A percentile compares a stretch with the other conserved stretches of the same genome.
Evolutionary conservation across 2,888 invertebrate species (phyloP).

Genomic region (Metacarcinus magister): DNA sequence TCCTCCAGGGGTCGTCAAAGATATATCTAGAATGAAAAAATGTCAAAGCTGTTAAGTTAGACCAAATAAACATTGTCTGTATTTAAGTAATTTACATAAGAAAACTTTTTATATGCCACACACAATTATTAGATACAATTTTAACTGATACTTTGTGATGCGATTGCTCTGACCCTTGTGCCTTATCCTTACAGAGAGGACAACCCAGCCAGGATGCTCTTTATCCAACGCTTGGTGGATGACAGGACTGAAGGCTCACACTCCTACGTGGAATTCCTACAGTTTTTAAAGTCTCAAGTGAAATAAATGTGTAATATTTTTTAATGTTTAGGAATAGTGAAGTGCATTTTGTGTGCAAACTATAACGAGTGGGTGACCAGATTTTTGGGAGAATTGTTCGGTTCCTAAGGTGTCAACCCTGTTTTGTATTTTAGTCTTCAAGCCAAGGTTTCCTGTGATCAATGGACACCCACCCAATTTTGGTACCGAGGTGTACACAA

Average conservation of each 20-base stretch:
- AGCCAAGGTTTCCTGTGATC: constrained; percentile 53
- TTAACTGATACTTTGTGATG: not conserved
- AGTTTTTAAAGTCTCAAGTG: constrained; percentile 95
- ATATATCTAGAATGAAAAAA: too few species aligned
- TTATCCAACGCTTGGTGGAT: constrained; percentile 95
- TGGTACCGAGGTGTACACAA: not conserved
- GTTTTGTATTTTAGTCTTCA: constrained; percentile 54
- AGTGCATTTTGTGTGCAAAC: constrained; percentile 56
- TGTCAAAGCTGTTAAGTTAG: too few species aligned
- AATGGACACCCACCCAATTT: not conserved
- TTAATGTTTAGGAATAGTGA: constrained; percentile 58
- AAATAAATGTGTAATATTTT: constrained; percentile 87
- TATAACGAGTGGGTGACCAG: constrained; percentile 34
- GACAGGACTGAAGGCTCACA: constrained; percentile 97
- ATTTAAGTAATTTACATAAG: too few species aligned
- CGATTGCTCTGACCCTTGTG: not conserved
- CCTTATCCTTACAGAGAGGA: constrained; percentile 91
- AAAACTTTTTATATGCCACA: too few species aligned
- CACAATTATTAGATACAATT: too few species aligned
- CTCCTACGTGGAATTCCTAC: constrained; percentile 99
- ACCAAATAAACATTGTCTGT: too few species aligned
- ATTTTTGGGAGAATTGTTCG: constrained; percentile 43
- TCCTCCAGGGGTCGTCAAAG: too few species aligned
- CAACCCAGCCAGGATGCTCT: constrained; percentile 91
- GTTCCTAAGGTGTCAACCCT: constrained; percentile 55